Base-by-base conservation (phyloP, 2,888 invertebrate species). In the Lordiphosa andalusiaca region DNA sequence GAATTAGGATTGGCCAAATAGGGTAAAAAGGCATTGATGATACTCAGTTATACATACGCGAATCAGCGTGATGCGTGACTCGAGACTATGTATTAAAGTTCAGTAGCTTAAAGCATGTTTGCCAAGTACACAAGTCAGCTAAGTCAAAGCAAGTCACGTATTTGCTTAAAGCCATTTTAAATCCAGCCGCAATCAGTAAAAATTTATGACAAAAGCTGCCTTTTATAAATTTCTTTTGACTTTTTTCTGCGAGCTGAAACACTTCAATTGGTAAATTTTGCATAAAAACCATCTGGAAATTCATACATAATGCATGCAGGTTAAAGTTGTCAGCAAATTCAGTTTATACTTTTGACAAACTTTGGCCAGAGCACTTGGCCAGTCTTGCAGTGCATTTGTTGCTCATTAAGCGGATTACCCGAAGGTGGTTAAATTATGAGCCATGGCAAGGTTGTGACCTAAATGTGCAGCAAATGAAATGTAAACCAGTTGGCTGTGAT, bases 251-350 rank as follows among this genome's bases (percentile, higher is more conserved):
- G 2, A 19, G 19, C 3, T 3, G 4, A 5, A 44, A 16, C 44
- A 57, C 54, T 73, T 64, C 33, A 63, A 73, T 77, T 76, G 77
- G 77, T 69, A 84, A 83, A 76, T 67, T 84, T 84, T 84, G 77
- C 84, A 84, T 76, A 67, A 65, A 61, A 46, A 54, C 16, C 42
- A 46, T 47, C 53, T 50, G 53, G 40, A 6, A 4, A 6, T 37
- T 38, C 67, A 67, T 72, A 67, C 77, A 81, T 76, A 57, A 76
- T 80, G 73, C 58, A 76, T 69, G n/a, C n/a, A n/a, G 46, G 44
- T 50, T 42, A 53, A 47, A 48, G 51, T 48, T 69, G 36, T 50
- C 48, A 38, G 41, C 23, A 41, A 16, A 16, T 3, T n/a, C 39
- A 38, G 39, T 19, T 25, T 42, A 9, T 21, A 42, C 23, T 42